These are phyloP conservation scores for Zaprionus tsacasi DNA, from an alignment of 1,140 invertebrate genomes.

Conservation along the genomic window DNA sequence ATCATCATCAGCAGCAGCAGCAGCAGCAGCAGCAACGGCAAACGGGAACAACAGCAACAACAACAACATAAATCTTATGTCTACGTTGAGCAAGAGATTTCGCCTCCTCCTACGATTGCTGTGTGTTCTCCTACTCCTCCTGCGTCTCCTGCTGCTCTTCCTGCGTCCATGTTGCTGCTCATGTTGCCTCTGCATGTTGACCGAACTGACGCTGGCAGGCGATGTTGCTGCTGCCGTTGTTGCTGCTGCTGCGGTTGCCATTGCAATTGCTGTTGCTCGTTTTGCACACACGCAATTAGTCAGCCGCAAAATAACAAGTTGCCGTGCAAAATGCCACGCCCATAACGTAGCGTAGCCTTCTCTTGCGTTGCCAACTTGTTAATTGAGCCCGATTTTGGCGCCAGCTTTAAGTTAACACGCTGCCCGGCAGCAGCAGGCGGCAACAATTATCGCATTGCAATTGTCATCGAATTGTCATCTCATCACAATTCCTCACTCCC, in stretches of 20 bases:
- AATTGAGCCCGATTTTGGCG: slow-evolving; percentile 26
- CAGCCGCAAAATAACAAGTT: slow-evolving; percentile 76
- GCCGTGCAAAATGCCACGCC: slow-evolving; percentile 74
- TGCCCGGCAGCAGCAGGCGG: slow-evolving; percentile 31
- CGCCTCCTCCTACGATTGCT: slow-evolving; percentile 4
- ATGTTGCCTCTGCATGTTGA: slow-evolving; percentile 52
- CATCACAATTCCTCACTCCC: background rate
- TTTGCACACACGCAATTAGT: slow-evolving; percentile 75
- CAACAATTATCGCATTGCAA: slow-evolving; percentile 72
- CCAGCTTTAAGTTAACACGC: slow-evolving; percentile 45
- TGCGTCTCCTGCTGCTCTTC: background rate
- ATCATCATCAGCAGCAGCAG: slow-evolving; percentile 8
- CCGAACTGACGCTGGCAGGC: slow-evolving; percentile 46
- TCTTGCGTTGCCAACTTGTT: slow-evolving; percentile 16
- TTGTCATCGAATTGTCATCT: slow-evolving; percentile 15
- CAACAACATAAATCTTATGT: slow-evolving; percentile 71
- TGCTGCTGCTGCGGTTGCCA: slow-evolving; percentile 36
- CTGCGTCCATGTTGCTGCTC: slow-evolving; percentile 44
- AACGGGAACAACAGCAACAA: slow-evolving; percentile 7
- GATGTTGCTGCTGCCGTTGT: slow-evolving; percentile 42
- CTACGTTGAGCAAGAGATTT: slow-evolving; percentile 58
- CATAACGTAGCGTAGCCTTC: slow-evolving; percentile 9
- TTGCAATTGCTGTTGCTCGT: slow-evolving; percentile 31
- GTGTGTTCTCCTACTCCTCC: background rate
- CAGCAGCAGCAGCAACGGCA: slow-evolving; percentile 16